Percentiles rank a stretch among this genome's conserved stretches.
phyloP scores from a whole-genome alignment of 2,113 vertebrate genomes.

The Calyptomena viridis region DNA sequence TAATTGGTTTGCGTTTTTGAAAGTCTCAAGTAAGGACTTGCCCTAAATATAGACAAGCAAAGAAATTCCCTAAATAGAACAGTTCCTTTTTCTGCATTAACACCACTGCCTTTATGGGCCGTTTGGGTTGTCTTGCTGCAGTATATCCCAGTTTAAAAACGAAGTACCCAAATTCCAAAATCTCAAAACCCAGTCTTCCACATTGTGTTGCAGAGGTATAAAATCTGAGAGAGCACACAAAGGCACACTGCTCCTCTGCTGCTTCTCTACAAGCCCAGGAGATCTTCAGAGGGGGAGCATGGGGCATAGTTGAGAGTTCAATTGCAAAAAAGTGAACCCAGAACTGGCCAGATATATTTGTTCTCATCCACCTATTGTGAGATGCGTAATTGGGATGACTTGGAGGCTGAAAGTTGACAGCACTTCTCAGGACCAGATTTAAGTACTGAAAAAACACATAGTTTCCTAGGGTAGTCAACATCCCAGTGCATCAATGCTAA shows the following conservation, averaged over 20 bases:
- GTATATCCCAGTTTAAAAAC: neutral
- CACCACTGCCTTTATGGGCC: neutral
- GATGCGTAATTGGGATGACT: neutral
- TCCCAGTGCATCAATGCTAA: neutral
- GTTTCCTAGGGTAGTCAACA: neutral
- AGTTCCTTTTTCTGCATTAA: neutral
- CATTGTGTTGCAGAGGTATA: neutral
- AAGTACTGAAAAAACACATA: neutral
- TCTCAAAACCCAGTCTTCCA: neutral
- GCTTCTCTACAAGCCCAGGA: neutral
- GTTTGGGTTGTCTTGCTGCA: neutral
- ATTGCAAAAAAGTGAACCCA: neutral
- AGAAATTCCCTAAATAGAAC: neutral
- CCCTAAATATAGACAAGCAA: neutral
- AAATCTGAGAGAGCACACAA: neutral
- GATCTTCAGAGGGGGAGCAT: neutral
- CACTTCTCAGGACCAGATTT: neutral
- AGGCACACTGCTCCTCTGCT: neutral
- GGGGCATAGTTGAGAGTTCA: neutral
- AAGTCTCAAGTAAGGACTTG: neutral
- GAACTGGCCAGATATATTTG: neutral
- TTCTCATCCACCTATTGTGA: neutral
- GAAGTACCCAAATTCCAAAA: neutral
- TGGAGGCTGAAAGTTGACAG: neutral
- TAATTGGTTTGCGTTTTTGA: neutral